A percentile compares a stretch with the other conserved stretches of the same genome.
Evolutionary conservation across 2,888 invertebrate genomes (phyloP).

Genomic region (Parnassius apollo): DNA sequence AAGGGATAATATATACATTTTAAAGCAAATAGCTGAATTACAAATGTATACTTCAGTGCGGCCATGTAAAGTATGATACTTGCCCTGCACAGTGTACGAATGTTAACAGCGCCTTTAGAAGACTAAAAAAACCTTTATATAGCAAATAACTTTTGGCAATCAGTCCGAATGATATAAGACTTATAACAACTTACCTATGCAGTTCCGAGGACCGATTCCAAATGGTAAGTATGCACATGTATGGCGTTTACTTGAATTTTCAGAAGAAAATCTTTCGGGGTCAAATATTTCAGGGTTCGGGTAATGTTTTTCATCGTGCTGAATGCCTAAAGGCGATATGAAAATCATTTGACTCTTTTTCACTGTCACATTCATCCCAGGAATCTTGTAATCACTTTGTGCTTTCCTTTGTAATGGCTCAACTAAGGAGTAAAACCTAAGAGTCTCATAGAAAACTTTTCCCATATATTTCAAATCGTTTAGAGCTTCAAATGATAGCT

Average conservation of each 20-base stretch:
- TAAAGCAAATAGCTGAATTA: no score
- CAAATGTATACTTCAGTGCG: no score
- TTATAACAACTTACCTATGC: slow-evolving; percentile 52
- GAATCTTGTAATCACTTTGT: slow-evolving; percentile 49
- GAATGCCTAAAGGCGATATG: no score
- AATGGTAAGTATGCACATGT: slow-evolving; percentile 47
- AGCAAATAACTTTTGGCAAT: not conserved
- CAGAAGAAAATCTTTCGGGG: no score
- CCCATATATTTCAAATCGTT: no score
- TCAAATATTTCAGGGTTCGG: no score
- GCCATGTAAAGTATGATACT: no score
- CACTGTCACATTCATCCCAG: slow-evolving; percentile 51
- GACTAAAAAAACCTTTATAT: not conserved
- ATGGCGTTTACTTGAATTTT: no score
- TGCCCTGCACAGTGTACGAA: not conserved
- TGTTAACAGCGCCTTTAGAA: not conserved
- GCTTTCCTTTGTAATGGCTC: slow-evolving; percentile 56
- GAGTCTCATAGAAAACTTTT: no score
- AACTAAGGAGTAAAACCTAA: slow-evolving; percentile 39
- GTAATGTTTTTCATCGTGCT: no score
- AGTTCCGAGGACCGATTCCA: slow-evolving; percentile 64
- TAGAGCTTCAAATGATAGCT: no score
- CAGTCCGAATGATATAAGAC: not conserved
- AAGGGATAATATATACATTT: no score
- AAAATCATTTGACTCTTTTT: slow-evolving; percentile 49